Evolutionary conservation across 2,888 invertebrate species (phyloP).

Genomic region (Elegia similella): DNA sequence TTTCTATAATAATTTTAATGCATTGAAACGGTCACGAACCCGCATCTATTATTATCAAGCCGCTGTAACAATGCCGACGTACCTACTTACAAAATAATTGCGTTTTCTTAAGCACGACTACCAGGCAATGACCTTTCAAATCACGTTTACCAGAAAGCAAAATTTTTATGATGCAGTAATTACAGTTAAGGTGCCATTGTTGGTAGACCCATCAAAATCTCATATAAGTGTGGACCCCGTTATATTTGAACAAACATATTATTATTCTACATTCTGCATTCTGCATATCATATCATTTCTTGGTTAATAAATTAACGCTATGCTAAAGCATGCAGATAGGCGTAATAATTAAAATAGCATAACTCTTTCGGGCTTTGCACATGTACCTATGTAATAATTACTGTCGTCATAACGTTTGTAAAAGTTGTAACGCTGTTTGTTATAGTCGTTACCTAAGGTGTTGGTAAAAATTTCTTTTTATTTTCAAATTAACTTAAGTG

Average conservation of each 20-base stretch:
- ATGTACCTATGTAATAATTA: no score
- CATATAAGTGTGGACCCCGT: not conserved
- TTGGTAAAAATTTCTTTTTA: not conserved
- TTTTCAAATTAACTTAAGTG: slow-evolving; percentile 21
- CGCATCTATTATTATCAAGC: slow-evolving; percentile 68
- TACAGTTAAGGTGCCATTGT: slow-evolving; percentile 11
- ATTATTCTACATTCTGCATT: not conserved
- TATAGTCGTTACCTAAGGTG: not conserved
- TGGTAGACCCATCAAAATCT: slow-evolving; percentile 10
- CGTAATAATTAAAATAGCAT: no score
- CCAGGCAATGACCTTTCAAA: slow-evolving; percentile 65
- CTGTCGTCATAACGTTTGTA: no score
- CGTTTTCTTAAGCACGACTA: slow-evolving; percentile 73
- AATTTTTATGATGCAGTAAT: slow-evolving; percentile 18
- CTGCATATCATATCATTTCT: no score
- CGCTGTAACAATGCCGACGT: slow-evolving; percentile 68
- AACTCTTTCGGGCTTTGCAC: no score
- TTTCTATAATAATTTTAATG: slow-evolving; percentile 31
- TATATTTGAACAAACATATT: not conserved
- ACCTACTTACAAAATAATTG: slow-evolving; percentile 73
- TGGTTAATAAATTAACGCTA: no score
- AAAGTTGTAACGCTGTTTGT: no score
- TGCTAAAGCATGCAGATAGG: no score
- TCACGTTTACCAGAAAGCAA: slow-evolving; percentile 27
- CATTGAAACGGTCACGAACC: slow-evolving; percentile 56